These are phyloP conservation scores for Lichenostomus cassidix DNA, from an alignment of 2,113 vertebrate genomes.

Conservation along the genomic window DNA sequence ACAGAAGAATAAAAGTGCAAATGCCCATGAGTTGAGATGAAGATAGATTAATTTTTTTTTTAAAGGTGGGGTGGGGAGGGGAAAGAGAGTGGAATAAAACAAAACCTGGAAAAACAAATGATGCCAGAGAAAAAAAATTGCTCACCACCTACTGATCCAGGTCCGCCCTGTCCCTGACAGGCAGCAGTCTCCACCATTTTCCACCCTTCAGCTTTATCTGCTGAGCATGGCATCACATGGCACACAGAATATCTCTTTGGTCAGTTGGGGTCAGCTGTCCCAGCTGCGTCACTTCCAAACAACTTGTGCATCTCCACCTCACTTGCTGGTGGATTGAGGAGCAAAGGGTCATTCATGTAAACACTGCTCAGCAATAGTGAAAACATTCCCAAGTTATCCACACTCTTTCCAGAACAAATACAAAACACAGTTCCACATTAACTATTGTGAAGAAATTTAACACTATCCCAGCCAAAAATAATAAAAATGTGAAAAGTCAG, in stretches of 20 bases:
- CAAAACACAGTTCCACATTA: not conserved
- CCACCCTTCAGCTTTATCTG: not conserved
- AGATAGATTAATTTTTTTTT: not conserved
- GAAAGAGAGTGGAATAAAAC: not conserved
- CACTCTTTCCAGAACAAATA: not conserved
- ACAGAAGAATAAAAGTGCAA: not conserved
- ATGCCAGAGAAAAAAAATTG: not conserved
- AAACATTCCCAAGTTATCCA: not conserved
- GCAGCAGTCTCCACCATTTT: rapidly evolving
- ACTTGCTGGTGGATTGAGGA: rapidly evolving
- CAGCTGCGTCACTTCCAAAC: not conserved
- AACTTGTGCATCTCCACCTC: rapidly evolving
- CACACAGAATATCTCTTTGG: not conserved
- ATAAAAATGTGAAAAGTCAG: not conserved
- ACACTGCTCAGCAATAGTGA: not conserved
- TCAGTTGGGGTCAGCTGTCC: not conserved
- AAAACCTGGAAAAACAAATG: not conserved
- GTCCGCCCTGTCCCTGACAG: not conserved
- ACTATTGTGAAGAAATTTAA: not conserved
- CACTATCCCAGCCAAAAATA: not conserved
- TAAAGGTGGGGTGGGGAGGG: rapidly evolving
- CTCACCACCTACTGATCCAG: rapidly evolving
- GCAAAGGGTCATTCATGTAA: not conserved
- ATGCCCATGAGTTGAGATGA: not conserved
- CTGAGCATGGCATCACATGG: not conserved